phyloP scores from a whole-genome alignment of 2,113 vertebrate genomes.

The Plestiodon gilberti region DNA sequence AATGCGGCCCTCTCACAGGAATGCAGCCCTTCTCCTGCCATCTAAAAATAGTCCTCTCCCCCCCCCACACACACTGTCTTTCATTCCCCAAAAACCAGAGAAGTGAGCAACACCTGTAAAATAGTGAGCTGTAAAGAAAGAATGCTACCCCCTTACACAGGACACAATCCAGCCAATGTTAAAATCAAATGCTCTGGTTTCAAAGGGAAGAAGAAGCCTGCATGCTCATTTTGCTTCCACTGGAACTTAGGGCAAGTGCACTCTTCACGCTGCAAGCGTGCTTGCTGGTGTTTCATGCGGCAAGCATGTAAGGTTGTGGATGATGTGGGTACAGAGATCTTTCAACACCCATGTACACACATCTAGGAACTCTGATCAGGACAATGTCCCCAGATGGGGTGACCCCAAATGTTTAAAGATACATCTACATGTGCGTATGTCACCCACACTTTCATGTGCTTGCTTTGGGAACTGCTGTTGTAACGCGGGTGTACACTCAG shows the following conservation, averaged over 20 bases:
- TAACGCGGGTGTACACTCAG: too few species aligned
- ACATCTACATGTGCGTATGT: not conserved
- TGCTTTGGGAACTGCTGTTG: not conserved
- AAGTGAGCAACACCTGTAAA: not conserved
- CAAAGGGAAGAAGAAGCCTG: not conserved
- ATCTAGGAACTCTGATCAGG: not conserved
- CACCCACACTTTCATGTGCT: not conserved
- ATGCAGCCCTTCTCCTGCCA: not conserved
- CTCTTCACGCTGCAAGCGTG: not conserved
- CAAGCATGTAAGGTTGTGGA: not conserved
- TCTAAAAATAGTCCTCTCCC: not conserved
- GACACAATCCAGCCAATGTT: not conserved
- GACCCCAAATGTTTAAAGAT: not conserved
- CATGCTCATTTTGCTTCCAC: not conserved
- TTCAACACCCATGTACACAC: not conserved
- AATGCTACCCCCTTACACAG: not conserved
- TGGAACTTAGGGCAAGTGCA: not conserved
- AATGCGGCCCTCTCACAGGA: not conserved
- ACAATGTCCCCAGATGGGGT: not conserved
- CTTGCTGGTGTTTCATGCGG: not conserved
- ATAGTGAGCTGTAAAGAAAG: not conserved
- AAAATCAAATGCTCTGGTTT: too few species aligned
- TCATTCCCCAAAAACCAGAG: not conserved
- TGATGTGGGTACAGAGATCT: not conserved
- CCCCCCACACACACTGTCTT: too few species aligned